Evolutionary conservation across 2,113 vertebrate genomes (phyloP).

Genomic region (Callithrix jacchus): DNA sequence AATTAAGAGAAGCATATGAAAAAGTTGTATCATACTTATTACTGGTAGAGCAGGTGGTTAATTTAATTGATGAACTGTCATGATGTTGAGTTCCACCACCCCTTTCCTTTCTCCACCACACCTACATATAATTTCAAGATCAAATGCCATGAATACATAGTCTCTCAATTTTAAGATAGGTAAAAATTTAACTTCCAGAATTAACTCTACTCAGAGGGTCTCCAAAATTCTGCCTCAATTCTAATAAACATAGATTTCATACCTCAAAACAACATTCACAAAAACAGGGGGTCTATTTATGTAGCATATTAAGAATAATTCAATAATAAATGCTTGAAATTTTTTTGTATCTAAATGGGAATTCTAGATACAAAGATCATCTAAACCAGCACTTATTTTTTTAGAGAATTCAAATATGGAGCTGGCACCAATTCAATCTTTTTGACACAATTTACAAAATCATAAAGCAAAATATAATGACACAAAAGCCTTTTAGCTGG

Average conservation of each 20-base stretch:
- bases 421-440: not conserved
- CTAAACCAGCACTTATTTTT: slow-evolving; percentile 13
- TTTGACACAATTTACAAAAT: slow-evolving; percentile 25
- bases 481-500: not conserved
- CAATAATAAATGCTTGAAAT: not conserved
- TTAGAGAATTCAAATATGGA: slow-evolving; percentile 5
- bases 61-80: slow-evolving; percentile 40
- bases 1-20: slow-evolving; percentile 46
- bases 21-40: not conserved
- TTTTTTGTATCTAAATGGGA: not conserved
- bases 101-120: not conserved
- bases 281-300: not conserved
- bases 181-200: slow-evolving; percentile 48
- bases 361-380: not conserved
- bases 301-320: not conserved
- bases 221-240: slow-evolving; percentile 30
- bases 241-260: slow-evolving; percentile 20
- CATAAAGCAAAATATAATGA: not conserved
- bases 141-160: not conserved
- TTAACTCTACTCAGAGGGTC: not conserved
- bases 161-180: slow-evolving; percentile 12
- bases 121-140: slow-evolving; percentile 37
- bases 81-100: not conserved
- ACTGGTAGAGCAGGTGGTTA: not conserved
- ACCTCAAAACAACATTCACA: slow-evolving; percentile 30